Base-by-base conservation (phyloP, 2,888 invertebrate species). In the Candidula unifasciata region DNA sequence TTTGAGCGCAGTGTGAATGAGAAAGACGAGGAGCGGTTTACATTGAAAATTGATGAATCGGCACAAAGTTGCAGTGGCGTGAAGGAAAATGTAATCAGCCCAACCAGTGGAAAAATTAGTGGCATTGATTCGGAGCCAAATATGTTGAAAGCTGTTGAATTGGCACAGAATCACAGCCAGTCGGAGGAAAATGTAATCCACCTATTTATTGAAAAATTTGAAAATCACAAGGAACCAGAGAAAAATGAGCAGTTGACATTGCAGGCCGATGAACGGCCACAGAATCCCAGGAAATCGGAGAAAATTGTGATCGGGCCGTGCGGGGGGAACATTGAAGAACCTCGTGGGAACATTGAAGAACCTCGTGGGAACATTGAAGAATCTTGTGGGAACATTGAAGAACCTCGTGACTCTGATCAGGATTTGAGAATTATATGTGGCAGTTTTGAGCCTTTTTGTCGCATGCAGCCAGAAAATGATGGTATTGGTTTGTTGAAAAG, bases 1-100 rank as follows among this genome's bases (percentile, higher is more conserved):
- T 74, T 64, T 57, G 69, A 37, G 57, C 37, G 68, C 33, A 68
- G 52, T 35, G 76, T 77, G n/a, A 68, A 64, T 52, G 66, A 74
- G n/a, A 52, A 74, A 24, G 73, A 76, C 33, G 64, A 60, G 35
- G 80, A 71, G 35, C 27, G 44, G 6, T 44, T 54, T 16, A 52
- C 66, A 27, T 35, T n/a, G 21, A 68, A 37, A 35, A 33, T 18
- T 54, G 54, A 52, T 54, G 33, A n/a, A 6, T n/a, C 3, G n/a
- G 80, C 18, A 52, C 37, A 66, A 16, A 27, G 52, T 24, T 10
- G 18, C n/a, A 35, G 37, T n/a, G 35, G 10, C 5, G 2, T 64
- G 24, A 66, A 66, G 3, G n/a, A n/a, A 10, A 27, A 37, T 66
- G 1, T 27, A 1, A 73, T n/a, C 27, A 73, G 52, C 44, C 73